These are phyloP conservation scores for Eupeodes latifasciatus DNA, from an alignment of 2,888 invertebrate species.

Conservation along the genomic window DNA sequence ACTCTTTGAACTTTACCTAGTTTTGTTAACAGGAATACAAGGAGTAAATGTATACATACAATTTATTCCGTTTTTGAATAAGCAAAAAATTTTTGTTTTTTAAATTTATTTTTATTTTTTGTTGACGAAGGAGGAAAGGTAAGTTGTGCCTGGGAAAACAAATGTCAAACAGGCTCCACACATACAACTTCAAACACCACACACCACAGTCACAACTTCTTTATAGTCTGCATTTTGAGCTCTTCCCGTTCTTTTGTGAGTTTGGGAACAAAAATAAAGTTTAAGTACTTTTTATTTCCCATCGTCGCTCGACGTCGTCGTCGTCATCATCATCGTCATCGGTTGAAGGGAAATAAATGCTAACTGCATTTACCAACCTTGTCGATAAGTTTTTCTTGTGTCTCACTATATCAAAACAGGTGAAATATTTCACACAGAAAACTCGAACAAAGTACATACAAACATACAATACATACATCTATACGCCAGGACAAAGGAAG, in stretches of 20 bases:
- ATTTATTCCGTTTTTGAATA: neutral
- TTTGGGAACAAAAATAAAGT: neutral
- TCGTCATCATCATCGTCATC: neutral
- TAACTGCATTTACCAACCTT: slow-evolving; percentile 40
- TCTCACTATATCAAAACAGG: slow-evolving; percentile 26
- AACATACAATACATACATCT: neutral
- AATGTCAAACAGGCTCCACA: neutral
- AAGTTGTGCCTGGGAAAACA: slow-evolving; percentile 11
- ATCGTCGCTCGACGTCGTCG: no score
- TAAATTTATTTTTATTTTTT: neutral
- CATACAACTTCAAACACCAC: neutral
- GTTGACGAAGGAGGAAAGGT: neutral
- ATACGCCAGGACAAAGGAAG: neutral
- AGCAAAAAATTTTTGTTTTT: neutral
- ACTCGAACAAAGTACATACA: no score
- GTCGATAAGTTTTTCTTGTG: slow-evolving; percentile 17
- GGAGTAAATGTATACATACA: neutral
- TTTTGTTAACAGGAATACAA: neutral
- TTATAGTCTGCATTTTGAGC: neutral
- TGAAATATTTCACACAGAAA: slow-evolving; percentile 48
- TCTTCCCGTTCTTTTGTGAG: neutral
- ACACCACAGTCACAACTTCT: neutral
- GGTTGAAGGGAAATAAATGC: slow-evolving; percentile 24
- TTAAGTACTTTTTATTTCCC: neutral
- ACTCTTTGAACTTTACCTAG: neutral